Evolutionary conservation across 2,888 invertebrate species (phyloP).

Genomic region (Sinelater perroti): DNA sequence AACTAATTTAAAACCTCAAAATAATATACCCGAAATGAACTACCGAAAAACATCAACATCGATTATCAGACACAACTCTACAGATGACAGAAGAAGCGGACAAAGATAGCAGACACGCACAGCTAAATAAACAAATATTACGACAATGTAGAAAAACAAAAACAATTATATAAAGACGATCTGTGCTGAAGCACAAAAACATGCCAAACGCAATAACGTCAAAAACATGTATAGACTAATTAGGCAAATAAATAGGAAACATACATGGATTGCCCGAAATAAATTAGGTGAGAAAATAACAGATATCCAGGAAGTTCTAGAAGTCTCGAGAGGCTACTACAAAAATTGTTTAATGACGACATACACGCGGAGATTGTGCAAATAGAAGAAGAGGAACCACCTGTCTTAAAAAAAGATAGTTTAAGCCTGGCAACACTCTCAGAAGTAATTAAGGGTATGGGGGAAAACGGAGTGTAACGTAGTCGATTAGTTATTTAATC

Average conservation of each 20-base stretch:
- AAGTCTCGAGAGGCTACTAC: not conserved
- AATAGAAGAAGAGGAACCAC: constrained; percentile 5
- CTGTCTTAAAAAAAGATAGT: not conserved
- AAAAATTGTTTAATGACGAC: constrained; percentile 6
- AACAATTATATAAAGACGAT: constrained; percentile 3
- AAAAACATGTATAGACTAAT: constrained; percentile 4
- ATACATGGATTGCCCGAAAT: constrained; percentile 2
- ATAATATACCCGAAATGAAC: not conserved
- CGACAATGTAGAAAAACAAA: constrained; percentile 1
- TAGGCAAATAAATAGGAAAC: constrained; percentile 4
- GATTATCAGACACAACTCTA: constrained; percentile 1
- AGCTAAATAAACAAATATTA: constrained; percentile 2
- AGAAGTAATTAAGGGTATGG: not conserved
- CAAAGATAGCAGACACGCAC: not conserved
- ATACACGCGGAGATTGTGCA: not conserved
- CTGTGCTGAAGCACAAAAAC: not conserved
- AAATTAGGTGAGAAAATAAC: not conserved
- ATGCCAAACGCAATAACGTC: not conserved
- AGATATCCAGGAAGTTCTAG: not conserved
- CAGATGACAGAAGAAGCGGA: not conserved
- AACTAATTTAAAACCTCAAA: constrained; percentile 1
- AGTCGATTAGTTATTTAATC: too few species aligned
- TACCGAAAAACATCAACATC: not conserved
- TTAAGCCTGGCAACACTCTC: not conserved
- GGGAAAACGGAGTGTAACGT: not conserved